Evolutionary conservation across 2,888 invertebrate species (phyloP).

Genomic region (Clepsis dumicolana): DNA sequence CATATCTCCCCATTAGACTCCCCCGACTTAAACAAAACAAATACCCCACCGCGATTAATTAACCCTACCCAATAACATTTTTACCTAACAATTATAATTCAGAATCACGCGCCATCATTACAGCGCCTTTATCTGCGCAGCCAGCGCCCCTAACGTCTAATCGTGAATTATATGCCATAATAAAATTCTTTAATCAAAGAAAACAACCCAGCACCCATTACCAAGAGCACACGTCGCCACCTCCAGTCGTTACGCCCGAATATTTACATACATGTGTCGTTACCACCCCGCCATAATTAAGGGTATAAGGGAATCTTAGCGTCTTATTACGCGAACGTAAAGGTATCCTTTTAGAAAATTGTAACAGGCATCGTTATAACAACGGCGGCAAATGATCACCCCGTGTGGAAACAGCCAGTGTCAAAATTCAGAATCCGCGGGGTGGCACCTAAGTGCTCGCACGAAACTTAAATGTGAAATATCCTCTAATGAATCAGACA

Average conservation of each 20-base stretch:
- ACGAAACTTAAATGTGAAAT: constrained; percentile 84
- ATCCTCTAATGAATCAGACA: constrained; percentile 86
- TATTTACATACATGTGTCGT: constrained; percentile 87
- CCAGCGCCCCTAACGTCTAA: constrained; percentile 81
- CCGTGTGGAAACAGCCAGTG: constrained; percentile 62
- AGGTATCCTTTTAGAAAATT: constrained; percentile 86
- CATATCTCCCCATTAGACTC: constrained; percentile 7
- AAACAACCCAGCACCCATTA: constrained; percentile 83
- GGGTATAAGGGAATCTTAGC: constrained; percentile 86
- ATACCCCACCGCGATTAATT: constrained; percentile 24
- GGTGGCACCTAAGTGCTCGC: constrained; percentile 71
- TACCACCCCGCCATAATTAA: constrained; percentile 83
- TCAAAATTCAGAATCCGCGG: constrained; percentile 36
- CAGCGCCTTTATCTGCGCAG: constrained; percentile 79
- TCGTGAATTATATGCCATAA: constrained; percentile 85
- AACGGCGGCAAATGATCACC: constrained; percentile 76
- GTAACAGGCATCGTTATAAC: constrained; percentile 79
- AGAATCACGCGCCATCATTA: constrained; percentile 83
- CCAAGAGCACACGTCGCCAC: constrained; percentile 82
- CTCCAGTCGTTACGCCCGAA: constrained; percentile 80
- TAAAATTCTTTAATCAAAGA: constrained; percentile 87
- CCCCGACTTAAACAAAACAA: constrained; percentile 25
- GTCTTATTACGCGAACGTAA: constrained; percentile 85
- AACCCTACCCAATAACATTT: constrained; percentile 47
- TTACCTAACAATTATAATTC: constrained; percentile 80